Percentiles rank a stretch among this genome's conserved stretches.
These are phyloP conservation scores for Cosmorhoe ocellata DNA, from an alignment of 2,888 invertebrate species.

Conservation along the genomic window DNA sequence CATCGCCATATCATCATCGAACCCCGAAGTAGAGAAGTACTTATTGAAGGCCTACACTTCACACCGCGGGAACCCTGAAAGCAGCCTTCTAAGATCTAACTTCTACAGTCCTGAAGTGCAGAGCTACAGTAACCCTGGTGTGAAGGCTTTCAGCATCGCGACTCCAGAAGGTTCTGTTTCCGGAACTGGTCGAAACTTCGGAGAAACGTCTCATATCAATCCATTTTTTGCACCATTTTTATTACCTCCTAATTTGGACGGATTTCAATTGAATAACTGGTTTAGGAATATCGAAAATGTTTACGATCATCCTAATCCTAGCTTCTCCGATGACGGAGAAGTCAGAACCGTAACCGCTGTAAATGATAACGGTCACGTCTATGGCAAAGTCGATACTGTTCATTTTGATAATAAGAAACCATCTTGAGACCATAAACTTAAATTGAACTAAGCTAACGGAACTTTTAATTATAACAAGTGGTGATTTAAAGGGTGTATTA, in stretches of 20 bases:
- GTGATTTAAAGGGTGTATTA: not conserved
- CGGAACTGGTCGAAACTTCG: constrained; percentile 54
- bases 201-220: constrained; percentile 31
- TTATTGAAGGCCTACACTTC: constrained; percentile 37
- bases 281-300: constrained; percentile 50
- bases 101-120: constrained; percentile 21
- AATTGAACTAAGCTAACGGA: no score
- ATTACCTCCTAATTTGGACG: constrained; percentile 47
- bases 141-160: constrained; percentile 48
- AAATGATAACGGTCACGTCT: constrained; percentile 59
- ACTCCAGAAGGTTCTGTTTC: constrained; percentile 47
- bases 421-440: constrained; percentile 1
- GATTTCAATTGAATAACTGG: constrained; percentile 50
- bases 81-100: constrained; percentile 18
- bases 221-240: constrained; percentile 53
- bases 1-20: constrained; percentile 58
- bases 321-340: constrained; percentile 42
- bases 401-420: constrained; percentile 43
- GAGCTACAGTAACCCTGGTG: constrained; percentile 18
- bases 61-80: constrained; percentile 30
- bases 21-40: constrained; percentile 55
- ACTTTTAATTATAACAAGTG: not conserved
- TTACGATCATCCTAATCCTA: constrained; percentile 42
- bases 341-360: constrained; percentile 47
- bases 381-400: constrained; percentile 53